Evolutionary conservation across 92 coral and sea anemone genomes (phyloP), one percentile per base, ranked within the genome.

Genomic region (Epizoanthus rinbou): DNA sequence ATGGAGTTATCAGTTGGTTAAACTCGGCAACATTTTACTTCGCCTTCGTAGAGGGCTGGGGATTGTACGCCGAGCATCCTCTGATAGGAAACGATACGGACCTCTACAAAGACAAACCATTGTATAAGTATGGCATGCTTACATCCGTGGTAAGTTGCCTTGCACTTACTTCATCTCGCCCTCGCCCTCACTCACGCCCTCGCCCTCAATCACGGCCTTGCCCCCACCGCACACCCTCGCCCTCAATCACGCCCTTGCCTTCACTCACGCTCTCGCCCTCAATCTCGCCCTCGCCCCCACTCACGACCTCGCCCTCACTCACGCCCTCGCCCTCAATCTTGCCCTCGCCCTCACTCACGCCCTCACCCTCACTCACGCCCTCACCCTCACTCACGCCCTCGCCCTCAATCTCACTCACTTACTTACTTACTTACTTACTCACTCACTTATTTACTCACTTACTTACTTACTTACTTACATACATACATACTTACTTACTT

Each of bases 1-100:
- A 84, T 24, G 98, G 84, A 0, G 85, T 84, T 0, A 82, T 88
- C 13, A 43, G 69, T 54, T 93, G 98, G 98, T 64, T 93, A 60
- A 90, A 84, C 28, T 5, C 75, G 1, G 21, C 64, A 3, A 89
- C 93, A 21, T 69, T 15, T 33, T 93, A 93, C 80, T 84, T 90
- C 3, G 91, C 98, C 33, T 91, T 93, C 54, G 54, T 90, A 58
- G 98, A 93, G 78, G 97, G 97, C 66, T 93, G 98, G 98, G 98
- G 75, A 31, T 66, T 91, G 21, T 93, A 93, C 80, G 95, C 95
- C 17, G 98, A 93, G 84, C 92, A 83, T 82, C 92, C 92, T 41
- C 76, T 89, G 85, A 64, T 82, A 17, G 91, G 86, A 23, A 56
- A 82, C 21, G 91, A 87, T 19, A 89, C 92, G 25, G 64, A 83